Evolutionary conservation across 2,797 vertebrate genomes (phyloP).

Genomic region (Melanotaenia boesemani): DNA sequence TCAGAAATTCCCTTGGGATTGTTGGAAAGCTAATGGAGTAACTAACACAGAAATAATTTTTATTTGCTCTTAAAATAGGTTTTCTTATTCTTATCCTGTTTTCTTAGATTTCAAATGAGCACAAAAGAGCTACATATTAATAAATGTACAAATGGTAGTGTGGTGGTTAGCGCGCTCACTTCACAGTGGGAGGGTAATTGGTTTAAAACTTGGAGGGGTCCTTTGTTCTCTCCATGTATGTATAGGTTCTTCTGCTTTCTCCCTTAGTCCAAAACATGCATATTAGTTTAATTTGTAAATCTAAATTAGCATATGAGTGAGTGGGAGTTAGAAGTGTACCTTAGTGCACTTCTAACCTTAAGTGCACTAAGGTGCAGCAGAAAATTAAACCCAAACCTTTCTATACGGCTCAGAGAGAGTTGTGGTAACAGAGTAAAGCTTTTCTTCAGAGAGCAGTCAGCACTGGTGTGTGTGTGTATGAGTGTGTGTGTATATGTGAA

Average conservation of each 20-base stretch:
- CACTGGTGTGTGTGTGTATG: conserved; percentile 5
- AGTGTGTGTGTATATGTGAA: conserved; percentile 6
- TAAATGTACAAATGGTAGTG: not conserved
- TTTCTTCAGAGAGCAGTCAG: not conserved
- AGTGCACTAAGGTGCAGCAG: too few relatives aligned
- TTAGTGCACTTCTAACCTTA: too few relatives aligned
- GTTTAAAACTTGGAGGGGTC: not conserved
- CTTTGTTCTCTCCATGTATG: too few relatives aligned
- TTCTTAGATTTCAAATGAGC: not conserved
- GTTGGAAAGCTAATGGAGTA: conserved; percentile 17
- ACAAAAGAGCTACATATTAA: conserved; percentile 7
- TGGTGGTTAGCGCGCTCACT: too few relatives aligned
- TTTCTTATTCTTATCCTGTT: not conserved
- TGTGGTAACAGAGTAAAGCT: not conserved
- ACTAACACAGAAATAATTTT: conserved; percentile 5
- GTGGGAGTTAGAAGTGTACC: too few relatives aligned
- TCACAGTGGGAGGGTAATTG: not conserved
- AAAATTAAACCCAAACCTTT: too few relatives aligned
- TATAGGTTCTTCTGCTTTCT: too few relatives aligned
- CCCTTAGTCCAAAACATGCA: too few relatives aligned
- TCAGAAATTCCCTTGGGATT: conserved; percentile 10
- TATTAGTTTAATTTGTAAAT: too few relatives aligned
- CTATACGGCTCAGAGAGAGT: too few relatives aligned
- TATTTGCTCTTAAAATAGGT: not conserved
- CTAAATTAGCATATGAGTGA: too few relatives aligned